phyloP scores from a whole-genome alignment of 1,140 invertebrate genomes.

The Hypsibius dujardini region DNA sequence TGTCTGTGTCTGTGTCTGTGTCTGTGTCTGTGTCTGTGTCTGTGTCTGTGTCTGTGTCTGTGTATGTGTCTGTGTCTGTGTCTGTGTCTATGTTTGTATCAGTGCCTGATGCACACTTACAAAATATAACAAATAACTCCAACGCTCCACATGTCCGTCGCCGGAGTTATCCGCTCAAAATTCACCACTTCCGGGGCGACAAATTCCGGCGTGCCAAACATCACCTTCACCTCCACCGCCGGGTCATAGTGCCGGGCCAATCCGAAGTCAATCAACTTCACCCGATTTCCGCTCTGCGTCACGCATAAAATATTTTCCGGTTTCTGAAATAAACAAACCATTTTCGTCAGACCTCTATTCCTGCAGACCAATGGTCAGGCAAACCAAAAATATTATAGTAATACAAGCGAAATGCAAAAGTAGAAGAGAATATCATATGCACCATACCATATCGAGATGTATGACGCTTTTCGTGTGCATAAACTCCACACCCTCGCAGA shows the following conservation, averaged over 20 bases:
- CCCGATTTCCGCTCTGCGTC: constrained; percentile 77
- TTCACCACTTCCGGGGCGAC: constrained; percentile 95
- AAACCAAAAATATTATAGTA: neutral
- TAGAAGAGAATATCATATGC: neutral
- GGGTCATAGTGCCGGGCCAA: constrained; percentile 78
- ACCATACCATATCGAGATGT: constrained; percentile 19
- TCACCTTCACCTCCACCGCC: constrained; percentile 66
- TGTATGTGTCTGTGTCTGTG: no score
- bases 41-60: no score
- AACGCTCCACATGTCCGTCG: constrained; percentile 93
- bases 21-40: no score
- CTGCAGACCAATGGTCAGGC: constrained; percentile 12
- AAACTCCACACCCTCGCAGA: constrained; percentile 86
- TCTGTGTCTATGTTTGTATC: no score
- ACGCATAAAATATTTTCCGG: constrained; percentile 93
- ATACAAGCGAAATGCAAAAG: neutral
- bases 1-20: no score
- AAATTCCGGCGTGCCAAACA: constrained; percentile 97
- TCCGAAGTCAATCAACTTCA: constrained; percentile 96
- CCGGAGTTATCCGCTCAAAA: constrained; percentile 82
- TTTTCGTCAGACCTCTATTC: neutral
- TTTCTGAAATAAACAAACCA: constrained; percentile 34
- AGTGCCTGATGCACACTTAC: constrained; percentile 47
- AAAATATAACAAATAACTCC: constrained; percentile 92
- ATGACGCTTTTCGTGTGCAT: constrained; percentile 56